Percentiles rank a stretch among this genome's conserved stretches.
Evolutionary conservation across 1,140 invertebrate species (phyloP).

Genomic region (Chlorops oryzae): DNA sequence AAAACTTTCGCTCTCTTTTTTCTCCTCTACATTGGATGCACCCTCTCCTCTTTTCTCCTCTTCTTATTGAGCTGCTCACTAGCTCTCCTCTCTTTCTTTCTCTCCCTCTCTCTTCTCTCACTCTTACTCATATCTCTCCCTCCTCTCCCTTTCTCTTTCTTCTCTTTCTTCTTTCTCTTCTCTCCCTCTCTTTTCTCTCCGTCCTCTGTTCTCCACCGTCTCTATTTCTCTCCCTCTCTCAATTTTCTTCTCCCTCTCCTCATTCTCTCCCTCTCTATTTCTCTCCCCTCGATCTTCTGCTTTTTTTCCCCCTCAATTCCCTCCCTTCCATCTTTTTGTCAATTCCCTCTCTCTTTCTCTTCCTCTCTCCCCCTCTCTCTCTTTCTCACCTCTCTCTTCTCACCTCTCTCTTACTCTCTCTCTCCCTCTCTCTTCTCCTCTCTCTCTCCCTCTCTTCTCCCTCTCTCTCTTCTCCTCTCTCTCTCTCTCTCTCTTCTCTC

Average conservation of each 20-base stretch:
- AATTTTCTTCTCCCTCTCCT: background rate
- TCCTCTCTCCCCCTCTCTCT: background rate
- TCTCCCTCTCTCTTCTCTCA: background rate
- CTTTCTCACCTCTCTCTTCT: background rate
- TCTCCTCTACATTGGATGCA: background rate
- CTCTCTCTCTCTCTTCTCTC: background rate
- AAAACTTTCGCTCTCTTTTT: background rate
- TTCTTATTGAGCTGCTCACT: too few species aligned
- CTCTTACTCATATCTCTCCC: background rate
- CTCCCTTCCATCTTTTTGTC: background rate
- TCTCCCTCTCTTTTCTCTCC: background rate
- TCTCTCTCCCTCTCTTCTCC: background rate
- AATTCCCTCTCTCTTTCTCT: background rate
- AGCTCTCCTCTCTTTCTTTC: background rate
- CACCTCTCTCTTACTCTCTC: background rate
- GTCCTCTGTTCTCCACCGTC: background rate
- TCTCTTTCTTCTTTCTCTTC: background rate
- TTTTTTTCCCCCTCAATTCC: background rate
- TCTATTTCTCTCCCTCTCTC: background rate
- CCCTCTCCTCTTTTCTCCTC: too few species aligned
- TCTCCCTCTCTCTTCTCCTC: background rate
- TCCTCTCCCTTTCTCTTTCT: background rate
- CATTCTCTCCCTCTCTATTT: background rate
- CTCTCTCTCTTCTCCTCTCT: background rate
- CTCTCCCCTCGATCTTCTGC: background rate